Percentiles rank a stretch among this genome's conserved stretches.
These are phyloP conservation scores for Onychomys leucogaster DNA, from an alignment of 2,797 vertebrate species.

Conservation along the genomic window DNA sequence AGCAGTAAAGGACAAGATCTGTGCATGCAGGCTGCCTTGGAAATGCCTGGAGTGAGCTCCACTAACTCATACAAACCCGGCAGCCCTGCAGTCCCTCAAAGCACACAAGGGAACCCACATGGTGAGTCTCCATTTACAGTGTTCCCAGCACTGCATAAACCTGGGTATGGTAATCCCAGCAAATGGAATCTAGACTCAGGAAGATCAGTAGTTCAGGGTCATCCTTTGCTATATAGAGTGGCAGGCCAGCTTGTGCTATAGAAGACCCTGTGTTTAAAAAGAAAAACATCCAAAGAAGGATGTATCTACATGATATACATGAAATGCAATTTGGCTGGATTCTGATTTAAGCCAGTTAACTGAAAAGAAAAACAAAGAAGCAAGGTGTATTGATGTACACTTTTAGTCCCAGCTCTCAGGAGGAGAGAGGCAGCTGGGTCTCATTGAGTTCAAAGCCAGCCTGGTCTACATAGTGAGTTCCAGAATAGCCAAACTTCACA, in stretches of 20 bases:
- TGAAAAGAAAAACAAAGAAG: background rate
- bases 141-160: background rate
- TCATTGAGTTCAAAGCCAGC: background rate
- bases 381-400: background rate
- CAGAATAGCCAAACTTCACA: background rate
- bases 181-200: background rate
- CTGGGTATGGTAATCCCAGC: background rate
- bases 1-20: background rate
- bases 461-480: background rate
- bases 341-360: slow-evolving; percentile 12
- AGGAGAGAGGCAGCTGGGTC: background rate
- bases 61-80: rapidly evolving
- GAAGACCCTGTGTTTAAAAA: background rate
- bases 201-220: background rate
- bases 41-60: background rate
- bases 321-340: background rate
- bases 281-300: background rate
- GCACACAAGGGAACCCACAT: background rate
- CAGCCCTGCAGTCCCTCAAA: background rate
- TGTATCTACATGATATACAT: background rate
- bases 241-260: background rate
- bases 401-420: background rate
- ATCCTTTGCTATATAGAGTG: background rate
- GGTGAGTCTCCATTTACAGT: background rate
- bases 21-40: background rate